These are phyloP conservation scores for Mongoloraphidia duomilia DNA, from an alignment of 2,888 invertebrate genomes.

Conservation along the genomic window DNA sequence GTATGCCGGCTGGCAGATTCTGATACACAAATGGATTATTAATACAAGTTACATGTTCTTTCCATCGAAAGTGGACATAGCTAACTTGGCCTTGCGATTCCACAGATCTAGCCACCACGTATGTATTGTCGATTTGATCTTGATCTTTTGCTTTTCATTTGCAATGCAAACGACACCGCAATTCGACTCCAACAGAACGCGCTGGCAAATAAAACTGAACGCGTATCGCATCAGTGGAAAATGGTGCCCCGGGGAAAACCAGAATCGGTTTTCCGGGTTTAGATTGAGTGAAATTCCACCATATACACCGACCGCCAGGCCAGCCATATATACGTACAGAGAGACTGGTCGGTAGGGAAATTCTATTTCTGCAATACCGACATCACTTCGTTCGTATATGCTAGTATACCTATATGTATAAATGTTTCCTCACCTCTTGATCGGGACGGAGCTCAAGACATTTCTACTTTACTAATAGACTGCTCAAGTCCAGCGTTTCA, in stretches of 20 bases:
- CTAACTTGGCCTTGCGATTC: no score
- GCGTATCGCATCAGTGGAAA: constrained; percentile 16
- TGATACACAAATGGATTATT: no score
- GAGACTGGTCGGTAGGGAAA: constrained; percentile 2
- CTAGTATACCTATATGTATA: neutral
- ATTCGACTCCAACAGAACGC: constrained; percentile 25
- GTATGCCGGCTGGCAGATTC: no score
- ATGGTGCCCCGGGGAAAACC: constrained; percentile 23
- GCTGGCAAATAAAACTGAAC: constrained; percentile 26
- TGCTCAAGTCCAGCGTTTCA: no score
- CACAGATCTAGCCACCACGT: no score
- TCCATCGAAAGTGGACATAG: no score
- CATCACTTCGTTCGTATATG: neutral
- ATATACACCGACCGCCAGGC: neutral
- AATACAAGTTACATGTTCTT: no score
- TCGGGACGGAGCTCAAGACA: no score
- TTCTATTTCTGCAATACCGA: neutral
- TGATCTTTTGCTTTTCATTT: constrained; percentile 32
- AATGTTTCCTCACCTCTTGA: no score
- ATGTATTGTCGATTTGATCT: constrained; percentile 30
- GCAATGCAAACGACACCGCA: constrained; percentile 31
- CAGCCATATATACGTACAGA: no score
- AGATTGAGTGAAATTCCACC: constrained; percentile 32
- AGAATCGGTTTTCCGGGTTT: constrained; percentile 31
- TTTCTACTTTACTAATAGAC: no score